These are phyloP conservation scores for Diarsia mendica DNA, from an alignment of 2,888 invertebrate genomes.

Conservation along the genomic window DNA sequence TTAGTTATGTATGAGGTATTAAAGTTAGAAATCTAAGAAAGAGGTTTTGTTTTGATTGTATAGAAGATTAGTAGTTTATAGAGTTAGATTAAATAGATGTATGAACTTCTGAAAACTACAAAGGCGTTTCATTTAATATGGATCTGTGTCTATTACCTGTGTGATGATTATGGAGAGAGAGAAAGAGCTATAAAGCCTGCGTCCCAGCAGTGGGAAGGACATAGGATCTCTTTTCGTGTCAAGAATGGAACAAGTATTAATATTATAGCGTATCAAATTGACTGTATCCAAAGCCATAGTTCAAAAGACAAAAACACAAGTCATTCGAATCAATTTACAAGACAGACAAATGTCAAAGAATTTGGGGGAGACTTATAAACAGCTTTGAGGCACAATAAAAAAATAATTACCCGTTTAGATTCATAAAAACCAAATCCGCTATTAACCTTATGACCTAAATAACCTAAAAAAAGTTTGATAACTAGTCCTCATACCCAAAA, in stretches of 20 bases:
- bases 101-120: no score
- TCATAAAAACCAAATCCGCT: background rate
- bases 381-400: background rate
- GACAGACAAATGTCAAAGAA: background rate
- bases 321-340: background rate
- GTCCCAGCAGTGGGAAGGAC: background rate
- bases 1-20: conserved; percentile 30
- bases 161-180: no score
- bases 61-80: background rate
- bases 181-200: no score
- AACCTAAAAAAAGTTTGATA: conserved; percentile 13
- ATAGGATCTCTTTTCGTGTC: background rate
- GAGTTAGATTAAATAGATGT: background rate
- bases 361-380: background rate
- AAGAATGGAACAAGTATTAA: background rate
- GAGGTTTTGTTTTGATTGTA: background rate
- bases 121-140: background rate
- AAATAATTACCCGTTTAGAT: background rate
- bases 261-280: no score
- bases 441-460: background rate
- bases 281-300: background rate
- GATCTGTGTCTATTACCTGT: no score
- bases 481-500: conserved; percentile 28
- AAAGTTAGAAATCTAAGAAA: conserved; percentile 3
- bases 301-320: background rate